Conservation (phyloP, 2,113 vertebrate species). For the Glareola pratincola region DNA sequence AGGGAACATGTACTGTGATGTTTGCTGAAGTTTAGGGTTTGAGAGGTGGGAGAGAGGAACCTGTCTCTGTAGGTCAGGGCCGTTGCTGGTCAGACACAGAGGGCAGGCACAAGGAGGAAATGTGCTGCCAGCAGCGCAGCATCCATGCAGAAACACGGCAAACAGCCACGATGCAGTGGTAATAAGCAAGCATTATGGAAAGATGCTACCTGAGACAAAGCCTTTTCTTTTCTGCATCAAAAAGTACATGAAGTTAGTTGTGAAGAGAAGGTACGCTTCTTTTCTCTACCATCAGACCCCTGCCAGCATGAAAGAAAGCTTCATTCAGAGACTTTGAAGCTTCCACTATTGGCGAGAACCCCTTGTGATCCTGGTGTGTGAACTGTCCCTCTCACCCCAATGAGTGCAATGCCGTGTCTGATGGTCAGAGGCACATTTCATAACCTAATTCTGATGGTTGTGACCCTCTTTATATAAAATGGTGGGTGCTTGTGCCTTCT, state of each 20-base stretch:
- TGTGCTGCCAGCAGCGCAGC: background rate
- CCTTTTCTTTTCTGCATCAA: background rate
- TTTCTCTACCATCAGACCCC: background rate
- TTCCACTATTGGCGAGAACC: background rate
- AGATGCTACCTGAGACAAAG: background rate
- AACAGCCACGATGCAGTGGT: background rate
- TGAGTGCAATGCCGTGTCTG: background rate
- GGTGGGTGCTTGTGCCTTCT: background rate
- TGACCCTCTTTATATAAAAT: background rate
- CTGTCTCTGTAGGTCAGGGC: background rate
- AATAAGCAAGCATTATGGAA: background rate
- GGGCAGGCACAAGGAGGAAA: background rate
- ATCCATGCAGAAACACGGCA: background rate
- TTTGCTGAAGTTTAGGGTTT: background rate
- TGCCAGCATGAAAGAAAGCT: background rate
- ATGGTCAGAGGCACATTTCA: background rate
- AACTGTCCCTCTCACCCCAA: background rate
- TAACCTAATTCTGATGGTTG: background rate
- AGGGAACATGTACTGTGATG: background rate
- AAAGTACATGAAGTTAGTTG: background rate
- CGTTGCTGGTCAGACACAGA: background rate
- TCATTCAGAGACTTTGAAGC: background rate
- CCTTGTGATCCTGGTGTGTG: background rate
- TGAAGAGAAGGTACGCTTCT: background rate
- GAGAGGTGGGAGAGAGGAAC: background rate